A percentile compares a stretch with the other conserved stretches of the same genome.
Conservation (phyloP, 2,113 vertebrate genomes). For the Bombycilla garrulus region DNA sequence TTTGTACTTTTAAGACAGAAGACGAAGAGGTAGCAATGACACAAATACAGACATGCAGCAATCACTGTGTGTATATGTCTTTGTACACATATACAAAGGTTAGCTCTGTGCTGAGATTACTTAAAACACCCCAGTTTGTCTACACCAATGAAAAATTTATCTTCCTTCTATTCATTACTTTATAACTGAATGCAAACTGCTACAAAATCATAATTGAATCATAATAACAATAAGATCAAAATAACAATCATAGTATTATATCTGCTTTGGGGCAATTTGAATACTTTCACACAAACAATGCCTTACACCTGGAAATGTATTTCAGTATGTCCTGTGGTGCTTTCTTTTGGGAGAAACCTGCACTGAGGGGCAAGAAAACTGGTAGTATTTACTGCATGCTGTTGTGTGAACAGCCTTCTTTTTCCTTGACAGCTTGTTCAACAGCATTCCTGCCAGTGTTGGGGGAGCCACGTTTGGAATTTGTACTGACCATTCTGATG, state of each 20-base stretch:
- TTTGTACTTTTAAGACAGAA: not conserved
- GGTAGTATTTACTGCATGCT: not conserved
- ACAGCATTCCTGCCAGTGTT: not conserved
- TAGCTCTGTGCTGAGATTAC: not conserved
- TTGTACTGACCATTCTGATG: not conserved
- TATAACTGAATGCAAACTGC: not conserved
- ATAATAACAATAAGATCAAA: not conserved
- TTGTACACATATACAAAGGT: accelerated
- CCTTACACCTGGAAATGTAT: not conserved
- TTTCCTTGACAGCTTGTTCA: not conserved
- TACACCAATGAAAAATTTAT: not conserved
- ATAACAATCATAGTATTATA: not conserved
- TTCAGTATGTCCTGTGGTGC: not conserved
- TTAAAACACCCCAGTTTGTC: not conserved
- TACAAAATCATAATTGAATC: not conserved
- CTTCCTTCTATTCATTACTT: not conserved
- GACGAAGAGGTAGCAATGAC: not conserved
- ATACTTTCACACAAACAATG: not conserved
- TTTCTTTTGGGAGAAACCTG: not conserved
- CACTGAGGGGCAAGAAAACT: not conserved
- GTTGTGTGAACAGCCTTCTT: accelerated
- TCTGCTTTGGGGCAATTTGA: not conserved
- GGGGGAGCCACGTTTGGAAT: not conserved
- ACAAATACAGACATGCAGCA: not conserved
- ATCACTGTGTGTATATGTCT: not conserved